A percentile compares a stretch with the other conserved stretches of the same genome.
These are phyloP conservation scores for Amorpha juglandis DNA, from an alignment of 2,888 invertebrate genomes.

Conservation along the genomic window DNA sequence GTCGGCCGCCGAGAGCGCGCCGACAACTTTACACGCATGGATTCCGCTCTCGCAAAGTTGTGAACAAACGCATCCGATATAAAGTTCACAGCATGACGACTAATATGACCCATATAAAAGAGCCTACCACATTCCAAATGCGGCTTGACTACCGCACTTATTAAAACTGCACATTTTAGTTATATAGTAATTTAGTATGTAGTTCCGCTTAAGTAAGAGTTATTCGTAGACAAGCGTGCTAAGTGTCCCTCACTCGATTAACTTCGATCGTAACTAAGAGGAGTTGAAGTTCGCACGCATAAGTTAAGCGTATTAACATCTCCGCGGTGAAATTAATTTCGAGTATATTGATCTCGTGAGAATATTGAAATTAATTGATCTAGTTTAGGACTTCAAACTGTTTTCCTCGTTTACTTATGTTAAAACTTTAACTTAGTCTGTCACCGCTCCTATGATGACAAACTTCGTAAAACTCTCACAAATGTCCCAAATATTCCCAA, in stretches of 20 bases:
- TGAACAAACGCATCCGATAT: constrained; percentile 69
- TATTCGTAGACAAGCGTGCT: constrained; percentile 53
- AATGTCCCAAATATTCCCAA: constrained; percentile 5
- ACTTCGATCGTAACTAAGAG: constrained; percentile 66
- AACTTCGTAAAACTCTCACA: constrained; percentile 9
- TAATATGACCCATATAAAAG: constrained; percentile 63
- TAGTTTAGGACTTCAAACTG: constrained; percentile 48
- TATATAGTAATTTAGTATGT: constrained; percentile 65
- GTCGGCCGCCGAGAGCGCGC: constrained; percentile 39
- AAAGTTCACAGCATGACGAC: constrained; percentile 62
- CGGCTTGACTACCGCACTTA: constrained; percentile 50
- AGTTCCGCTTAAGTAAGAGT: constrained; percentile 55
- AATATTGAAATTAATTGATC: constrained; percentile 65
- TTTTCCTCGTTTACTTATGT: constrained; percentile 37
- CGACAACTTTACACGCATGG: constrained; percentile 59
- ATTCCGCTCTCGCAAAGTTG: constrained; percentile 60
- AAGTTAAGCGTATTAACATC: constrained; percentile 74
- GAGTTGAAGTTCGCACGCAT: constrained; percentile 69
- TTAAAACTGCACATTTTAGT: constrained; percentile 64
- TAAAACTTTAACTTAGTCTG: constrained; percentile 31
- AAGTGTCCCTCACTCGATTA: constrained; percentile 60
- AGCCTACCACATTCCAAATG: constrained; percentile 47
- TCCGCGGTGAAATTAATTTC: constrained; percentile 63
- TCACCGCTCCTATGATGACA: background rate
- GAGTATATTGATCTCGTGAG: constrained; percentile 61